phyloP scores from a whole-genome alignment of 2,797 vertebrate genomes.

The Oophaga sylvatica region DNA sequence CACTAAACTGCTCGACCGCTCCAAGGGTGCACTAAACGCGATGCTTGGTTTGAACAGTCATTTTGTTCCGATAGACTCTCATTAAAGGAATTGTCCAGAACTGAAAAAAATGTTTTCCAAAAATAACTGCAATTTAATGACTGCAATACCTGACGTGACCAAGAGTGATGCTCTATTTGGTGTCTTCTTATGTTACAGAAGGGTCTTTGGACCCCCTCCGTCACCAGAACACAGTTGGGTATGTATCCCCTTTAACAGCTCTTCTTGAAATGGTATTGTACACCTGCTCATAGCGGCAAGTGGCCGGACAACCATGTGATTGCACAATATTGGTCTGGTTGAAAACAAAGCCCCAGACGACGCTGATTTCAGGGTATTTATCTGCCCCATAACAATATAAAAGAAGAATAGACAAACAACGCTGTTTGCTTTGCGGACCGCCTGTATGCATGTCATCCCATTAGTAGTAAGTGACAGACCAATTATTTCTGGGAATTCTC shows the following conservation, averaged over 20 bases:
- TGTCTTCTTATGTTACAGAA: neutral
- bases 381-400: neutral
- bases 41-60: no score
- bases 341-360: neutral
- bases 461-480: slow-evolving; percentile 40
- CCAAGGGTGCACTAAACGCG: no score
- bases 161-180: no score
- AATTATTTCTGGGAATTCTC: slow-evolving; percentile 52
- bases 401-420: neutral
- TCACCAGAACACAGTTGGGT: neutral
- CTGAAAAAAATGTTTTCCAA: no score
- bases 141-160: no score
- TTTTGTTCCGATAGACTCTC: no score
- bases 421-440: neutral
- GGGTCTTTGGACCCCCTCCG: neutral
- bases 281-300: neutral
- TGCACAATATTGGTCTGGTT: neutral
- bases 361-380: slow-evolving; percentile 11
- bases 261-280: no score
- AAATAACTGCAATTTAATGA: no score
- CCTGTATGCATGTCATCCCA: slow-evolving; percentile 22
- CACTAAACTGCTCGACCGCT: no score
- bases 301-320: neutral
- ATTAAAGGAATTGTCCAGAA: no score
- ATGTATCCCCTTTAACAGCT: neutral